Evolutionary conservation across 2,797 vertebrate genomes (phyloP).

Genomic region (Argentina silus): DNA sequence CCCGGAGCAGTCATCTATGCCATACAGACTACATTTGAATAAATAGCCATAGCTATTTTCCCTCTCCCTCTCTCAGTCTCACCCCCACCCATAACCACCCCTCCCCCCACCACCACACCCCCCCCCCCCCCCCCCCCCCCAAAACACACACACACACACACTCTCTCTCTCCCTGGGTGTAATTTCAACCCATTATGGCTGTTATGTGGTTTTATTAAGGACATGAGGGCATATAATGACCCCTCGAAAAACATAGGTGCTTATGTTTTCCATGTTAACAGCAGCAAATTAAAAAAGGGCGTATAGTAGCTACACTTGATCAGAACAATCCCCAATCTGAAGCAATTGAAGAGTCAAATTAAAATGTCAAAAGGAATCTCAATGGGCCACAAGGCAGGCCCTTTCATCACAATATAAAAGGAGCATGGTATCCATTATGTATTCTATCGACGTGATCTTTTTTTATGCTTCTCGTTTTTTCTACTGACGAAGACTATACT

Average conservation of each 20-base stretch:
- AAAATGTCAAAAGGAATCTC: constrained; percentile 47
- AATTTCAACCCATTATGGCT: not conserved
- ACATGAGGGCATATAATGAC: not conserved
- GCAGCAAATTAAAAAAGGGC: constrained; percentile 28
- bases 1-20: constrained; percentile 37
- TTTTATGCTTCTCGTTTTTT: too few species aligned
- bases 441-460: constrained; percentile 25
- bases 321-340: constrained; percentile 34
- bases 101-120: constrained; percentile 3
- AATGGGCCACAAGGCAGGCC: constrained; percentile 30
- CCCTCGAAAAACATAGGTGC: constrained; percentile 18
- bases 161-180: not conserved
- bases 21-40: constrained; percentile 41
- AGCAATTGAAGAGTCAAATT: constrained; percentile 38
- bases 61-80: not conserved
- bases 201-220: not conserved
- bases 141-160: not conserved
- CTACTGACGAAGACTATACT: not conserved
- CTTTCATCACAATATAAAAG: constrained; percentile 40
- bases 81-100: not conserved
- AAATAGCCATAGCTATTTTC: constrained; percentile 21
- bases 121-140: not conserved
- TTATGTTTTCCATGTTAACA: constrained; percentile 19
- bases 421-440: constrained; percentile 30
- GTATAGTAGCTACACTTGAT: constrained; percentile 5